Conservation (phyloP, 2,113 vertebrate genomes). For the Microcebus murinus region DNA sequence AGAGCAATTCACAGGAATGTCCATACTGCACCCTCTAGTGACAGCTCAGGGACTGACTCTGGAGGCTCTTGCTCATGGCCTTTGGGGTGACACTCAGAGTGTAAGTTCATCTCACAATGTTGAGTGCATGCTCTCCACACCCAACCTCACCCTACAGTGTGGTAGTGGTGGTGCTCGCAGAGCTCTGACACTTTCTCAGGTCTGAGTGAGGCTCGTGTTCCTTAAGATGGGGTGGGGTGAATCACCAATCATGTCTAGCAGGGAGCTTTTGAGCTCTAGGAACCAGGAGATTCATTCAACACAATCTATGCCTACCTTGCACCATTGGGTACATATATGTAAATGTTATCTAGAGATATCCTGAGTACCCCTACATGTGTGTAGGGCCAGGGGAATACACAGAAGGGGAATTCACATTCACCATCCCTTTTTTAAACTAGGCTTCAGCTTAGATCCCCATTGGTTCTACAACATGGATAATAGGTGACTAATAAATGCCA, state of each 20-base stretch:
- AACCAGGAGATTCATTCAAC: no score
- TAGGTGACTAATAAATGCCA: no score
- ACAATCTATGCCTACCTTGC: no score
- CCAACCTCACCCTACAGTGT: neutral
- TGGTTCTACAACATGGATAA: no score
- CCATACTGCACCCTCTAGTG: neutral
- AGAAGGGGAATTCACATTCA: no score
- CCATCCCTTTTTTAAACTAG: no score
- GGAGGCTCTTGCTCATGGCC: neutral
- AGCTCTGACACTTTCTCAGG: neutral
- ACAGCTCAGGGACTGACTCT: neutral
- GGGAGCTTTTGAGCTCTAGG: no score
- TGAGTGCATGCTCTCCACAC: neutral
- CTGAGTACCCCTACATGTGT: no score
- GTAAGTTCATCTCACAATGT: neutral
- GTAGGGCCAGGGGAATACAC: no score
- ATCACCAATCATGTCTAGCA: neutral
- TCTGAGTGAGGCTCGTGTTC: neutral
- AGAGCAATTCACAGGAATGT: neutral
- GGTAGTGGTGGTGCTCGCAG: neutral
- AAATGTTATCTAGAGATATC: no score
- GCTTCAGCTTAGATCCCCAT: no score
- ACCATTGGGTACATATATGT: no score
- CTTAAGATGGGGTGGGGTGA: neutral
- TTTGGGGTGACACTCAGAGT: neutral